Conservation (phyloP, 2,888 invertebrate species). For the Eulithis prunata region DNA sequence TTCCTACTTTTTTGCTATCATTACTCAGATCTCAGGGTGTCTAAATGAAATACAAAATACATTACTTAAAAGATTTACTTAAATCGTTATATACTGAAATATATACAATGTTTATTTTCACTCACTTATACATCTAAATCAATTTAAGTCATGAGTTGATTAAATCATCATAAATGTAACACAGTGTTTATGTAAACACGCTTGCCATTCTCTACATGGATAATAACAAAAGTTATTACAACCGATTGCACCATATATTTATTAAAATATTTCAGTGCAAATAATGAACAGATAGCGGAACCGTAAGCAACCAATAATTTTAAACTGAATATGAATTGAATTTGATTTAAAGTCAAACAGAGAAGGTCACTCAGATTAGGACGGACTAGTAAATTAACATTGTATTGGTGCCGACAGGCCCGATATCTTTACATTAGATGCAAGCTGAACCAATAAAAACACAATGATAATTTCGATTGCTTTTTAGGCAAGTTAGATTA, state of each 20-base stretch:
- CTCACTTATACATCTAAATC: constrained; percentile 77
- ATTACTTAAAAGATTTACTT: constrained; percentile 83
- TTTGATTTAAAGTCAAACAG: constrained; percentile 36
- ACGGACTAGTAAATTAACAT: constrained; percentile 43
- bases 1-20: constrained; percentile 6
- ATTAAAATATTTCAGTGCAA: constrained; percentile 46
- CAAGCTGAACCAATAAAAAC: constrained; percentile 42
- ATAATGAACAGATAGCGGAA: constrained; percentile 38
- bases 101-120: constrained; percentile 81
- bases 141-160: constrained; percentile 81
- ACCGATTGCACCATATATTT: constrained; percentile 71
- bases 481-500: constrained; percentile 52
- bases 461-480: constrained; percentile 53
- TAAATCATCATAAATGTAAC: constrained; percentile 79
- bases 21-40: constrained; percentile 80
- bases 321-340: constrained; percentile 13
- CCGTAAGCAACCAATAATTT: constrained; percentile 41
- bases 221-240: constrained; percentile 59
- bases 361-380: constrained; percentile 36
- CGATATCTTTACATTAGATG: constrained; percentile 29
- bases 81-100: constrained; percentile 80
- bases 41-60: constrained; percentile 77
- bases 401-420: constrained; percentile 30
- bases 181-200: constrained; percentile 69
- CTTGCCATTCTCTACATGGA: constrained; percentile 64